Evolutionary conservation across 2,797 vertebrate species (phyloP).

Genomic region (Gobio occitaniae): DNA sequence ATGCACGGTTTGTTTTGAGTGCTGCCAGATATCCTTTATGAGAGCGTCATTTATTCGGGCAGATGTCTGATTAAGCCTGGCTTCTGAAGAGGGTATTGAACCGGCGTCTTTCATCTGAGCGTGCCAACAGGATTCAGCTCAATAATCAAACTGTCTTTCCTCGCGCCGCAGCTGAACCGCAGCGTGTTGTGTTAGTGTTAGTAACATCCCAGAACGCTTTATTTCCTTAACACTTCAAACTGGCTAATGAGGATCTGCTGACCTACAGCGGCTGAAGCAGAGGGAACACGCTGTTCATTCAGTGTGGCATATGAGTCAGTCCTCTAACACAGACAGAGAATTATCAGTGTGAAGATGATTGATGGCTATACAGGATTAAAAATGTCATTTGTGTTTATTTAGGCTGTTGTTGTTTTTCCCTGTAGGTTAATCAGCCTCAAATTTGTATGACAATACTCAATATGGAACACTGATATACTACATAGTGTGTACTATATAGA

Average conservation of each 20-base stretch:
- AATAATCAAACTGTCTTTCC: conserved; percentile 34
- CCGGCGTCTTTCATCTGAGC: conserved; percentile 28
- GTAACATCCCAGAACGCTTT: not conserved
- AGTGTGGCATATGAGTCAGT: not conserved
- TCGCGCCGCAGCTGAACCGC: not conserved
- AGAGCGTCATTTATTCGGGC: conserved; percentile 64
- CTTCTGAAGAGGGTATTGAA: conserved; percentile 51
- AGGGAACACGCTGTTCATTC: not conserved
- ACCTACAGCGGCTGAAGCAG: not conserved
- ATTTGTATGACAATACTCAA: not conserved
- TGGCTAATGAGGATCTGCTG: conserved; percentile 2
- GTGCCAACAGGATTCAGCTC: conserved; percentile 41
- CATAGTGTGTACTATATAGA: too few species aligned
- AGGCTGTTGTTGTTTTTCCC: not conserved
- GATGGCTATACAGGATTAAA: not conserved
- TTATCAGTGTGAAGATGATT: not conserved
- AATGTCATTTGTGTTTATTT: not conserved
- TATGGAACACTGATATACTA: not conserved
- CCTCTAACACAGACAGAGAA: not conserved
- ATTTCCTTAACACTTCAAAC: not conserved
- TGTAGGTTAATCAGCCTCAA: not conserved
- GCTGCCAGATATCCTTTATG: conserved; percentile 59
- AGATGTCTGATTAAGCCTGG: conserved; percentile 58
- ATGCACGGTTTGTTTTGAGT: conserved; percentile 67
- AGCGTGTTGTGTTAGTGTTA: not conserved